Evolutionary conservation across 1,140 invertebrate species (phyloP).

Genomic region (Sarcophaga peregrina): DNA sequence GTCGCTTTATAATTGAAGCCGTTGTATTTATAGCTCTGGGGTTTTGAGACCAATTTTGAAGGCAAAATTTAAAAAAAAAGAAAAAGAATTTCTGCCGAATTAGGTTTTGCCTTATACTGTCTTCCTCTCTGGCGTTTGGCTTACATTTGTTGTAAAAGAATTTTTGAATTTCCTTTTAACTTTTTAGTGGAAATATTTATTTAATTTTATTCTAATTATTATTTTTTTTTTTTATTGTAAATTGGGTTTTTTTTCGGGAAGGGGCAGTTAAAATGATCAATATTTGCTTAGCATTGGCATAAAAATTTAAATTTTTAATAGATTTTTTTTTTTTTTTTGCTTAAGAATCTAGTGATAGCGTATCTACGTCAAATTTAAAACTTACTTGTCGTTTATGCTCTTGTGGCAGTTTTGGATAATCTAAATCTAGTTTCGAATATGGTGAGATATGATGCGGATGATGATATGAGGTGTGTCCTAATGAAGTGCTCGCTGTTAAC

Average conservation of each 20-base stretch:
- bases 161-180: too few relatives aligned
- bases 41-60: too few relatives aligned
- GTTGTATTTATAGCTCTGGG: neutral
- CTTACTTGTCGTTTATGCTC: constrained; percentile 68
- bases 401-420: constrained; percentile 66
- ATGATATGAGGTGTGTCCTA: constrained; percentile 50
- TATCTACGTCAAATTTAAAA: constrained; percentile 68
- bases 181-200: too few relatives aligned
- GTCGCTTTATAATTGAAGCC: neutral
- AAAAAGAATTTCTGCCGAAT: too few relatives aligned
- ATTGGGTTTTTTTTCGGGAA: neutral
- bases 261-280: neutral
- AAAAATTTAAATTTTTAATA: constrained; percentile 25
- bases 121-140: neutral
- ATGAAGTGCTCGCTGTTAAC: constrained; percentile 50
- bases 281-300: neutral
- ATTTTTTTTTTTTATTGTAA: neutral
- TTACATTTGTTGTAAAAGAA: neutral
- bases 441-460: constrained; percentile 63
- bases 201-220: neutral
- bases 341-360: constrained; percentile 66
- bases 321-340: constrained; percentile 40
- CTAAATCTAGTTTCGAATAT: constrained; percentile 68
- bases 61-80: too few relatives aligned
- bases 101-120: neutral